Percentiles rank a stretch among this genome's conserved stretches.
Conservation (phyloP, 1,140 invertebrate species). For the Anastatus disparis region DNA sequence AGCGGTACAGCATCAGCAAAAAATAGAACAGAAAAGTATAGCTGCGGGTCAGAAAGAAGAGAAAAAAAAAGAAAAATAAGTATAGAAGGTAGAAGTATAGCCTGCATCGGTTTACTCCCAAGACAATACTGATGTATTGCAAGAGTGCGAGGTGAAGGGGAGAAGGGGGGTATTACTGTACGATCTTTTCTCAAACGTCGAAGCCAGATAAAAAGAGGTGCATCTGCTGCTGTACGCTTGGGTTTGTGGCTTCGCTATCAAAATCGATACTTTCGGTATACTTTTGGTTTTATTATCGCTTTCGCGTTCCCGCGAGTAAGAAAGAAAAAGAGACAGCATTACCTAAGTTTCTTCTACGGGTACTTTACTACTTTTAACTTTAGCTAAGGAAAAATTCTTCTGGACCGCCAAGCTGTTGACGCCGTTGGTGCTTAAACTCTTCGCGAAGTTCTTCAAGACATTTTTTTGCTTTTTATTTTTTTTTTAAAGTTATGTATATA, state of each 20-base stretch:
- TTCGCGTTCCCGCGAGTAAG: neutral
- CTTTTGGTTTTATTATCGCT: slow-evolving; percentile 31
- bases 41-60: neutral
- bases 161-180: no score
- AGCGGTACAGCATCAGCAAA: neutral
- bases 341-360: no score
- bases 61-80: no score
- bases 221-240: neutral
- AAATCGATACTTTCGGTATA: slow-evolving; percentile 24
- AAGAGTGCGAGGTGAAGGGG: no score
- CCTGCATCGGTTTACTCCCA: slow-evolving; percentile 29
- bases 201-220: slow-evolving; percentile 29
- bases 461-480: no score
- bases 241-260: slow-evolving; percentile 13
- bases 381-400: neutral
- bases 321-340: no score
- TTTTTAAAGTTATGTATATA: no score
- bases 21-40: slow-evolving; percentile 27
- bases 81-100: no score
- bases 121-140: slow-evolving; percentile 44
- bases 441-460: no score
- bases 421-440: slow-evolving; percentile 3
- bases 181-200: slow-evolving; percentile 27
- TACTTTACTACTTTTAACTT: slow-evolving; percentile 33
- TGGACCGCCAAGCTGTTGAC: slow-evolving; percentile 1